Percentiles rank a stretch among this genome's conserved stretches.
Conservation (phyloP, 2,113 vertebrate species). For the Cromileptes altivelis region DNA sequence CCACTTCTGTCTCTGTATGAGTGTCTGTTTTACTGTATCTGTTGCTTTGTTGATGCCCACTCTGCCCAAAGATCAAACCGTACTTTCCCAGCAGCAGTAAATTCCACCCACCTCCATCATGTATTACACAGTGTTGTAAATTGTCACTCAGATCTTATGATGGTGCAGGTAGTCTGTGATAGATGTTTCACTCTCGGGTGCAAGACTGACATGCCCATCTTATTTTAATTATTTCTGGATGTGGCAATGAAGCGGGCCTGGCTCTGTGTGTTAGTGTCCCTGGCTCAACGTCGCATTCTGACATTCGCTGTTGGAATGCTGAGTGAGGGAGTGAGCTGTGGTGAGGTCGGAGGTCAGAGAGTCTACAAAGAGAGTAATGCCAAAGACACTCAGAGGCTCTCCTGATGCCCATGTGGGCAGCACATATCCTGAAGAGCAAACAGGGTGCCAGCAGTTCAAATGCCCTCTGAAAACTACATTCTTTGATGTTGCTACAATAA, state of each 20-base stretch:
- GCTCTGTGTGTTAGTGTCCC: neutral
- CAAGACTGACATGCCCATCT: conserved; percentile 20
- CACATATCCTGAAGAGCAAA: neutral
- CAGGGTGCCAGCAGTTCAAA: neutral
- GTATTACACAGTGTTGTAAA: conserved; percentile 34
- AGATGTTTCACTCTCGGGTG: conserved; percentile 54
- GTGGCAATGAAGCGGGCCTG: conserved; percentile 28
- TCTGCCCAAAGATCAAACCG: conserved; percentile 5
- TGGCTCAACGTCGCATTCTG: conserved; percentile 56
- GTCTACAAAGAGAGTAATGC: conserved; percentile 18
- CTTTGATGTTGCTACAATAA: too few relatives aligned
- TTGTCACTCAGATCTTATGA: neutral
- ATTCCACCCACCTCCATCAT: conserved; percentile 11
- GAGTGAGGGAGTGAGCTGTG: conserved; percentile 48
- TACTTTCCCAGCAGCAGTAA: conserved; percentile 20
- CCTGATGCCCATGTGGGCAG: conserved; percentile 2
- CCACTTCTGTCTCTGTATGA: neutral
- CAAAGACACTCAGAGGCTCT: conserved; percentile 18
- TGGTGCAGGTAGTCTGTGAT: conserved; percentile 1
- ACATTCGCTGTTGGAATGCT: conserved; percentile 63
- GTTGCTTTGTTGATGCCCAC: neutral
- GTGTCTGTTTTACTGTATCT: neutral
- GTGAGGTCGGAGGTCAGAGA: conserved; percentile 54
- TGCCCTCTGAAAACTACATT: too few relatives aligned
- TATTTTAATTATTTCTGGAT: conserved; percentile 54